These are phyloP conservation scores for Ichneumoninae sp. DNA, from an alignment of 2,888 invertebrate species.

Conservation along the genomic window DNA sequence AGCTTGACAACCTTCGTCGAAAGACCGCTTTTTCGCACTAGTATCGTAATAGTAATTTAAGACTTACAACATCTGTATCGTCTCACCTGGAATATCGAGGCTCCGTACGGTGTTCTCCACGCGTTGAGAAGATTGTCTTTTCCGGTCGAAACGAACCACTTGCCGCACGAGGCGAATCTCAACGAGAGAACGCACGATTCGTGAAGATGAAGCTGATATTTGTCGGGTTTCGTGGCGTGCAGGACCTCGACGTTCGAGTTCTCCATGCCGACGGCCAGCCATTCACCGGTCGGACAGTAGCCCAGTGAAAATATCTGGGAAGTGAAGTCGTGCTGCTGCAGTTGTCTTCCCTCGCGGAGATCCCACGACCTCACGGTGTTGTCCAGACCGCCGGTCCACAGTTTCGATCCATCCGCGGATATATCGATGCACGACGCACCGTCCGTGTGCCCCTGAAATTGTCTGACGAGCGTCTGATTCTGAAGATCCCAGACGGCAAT, in stretches of 20 bases:
- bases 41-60: no score
- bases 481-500: slow-evolving; percentile 98
- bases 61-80: no score
- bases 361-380: slow-evolving; percentile 99
- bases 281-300: slow-evolving; percentile 98
- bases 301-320: slow-evolving; percentile 94
- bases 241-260: slow-evolving; percentile 98
- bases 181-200: slow-evolving; percentile 98
- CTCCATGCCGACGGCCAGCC: slow-evolving; percentile 99
- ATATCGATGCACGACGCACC: slow-evolving; percentile 99
- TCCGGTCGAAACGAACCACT: slow-evolving; percentile 99
- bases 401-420: slow-evolving; percentile 94
- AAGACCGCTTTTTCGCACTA: no score
- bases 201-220: slow-evolving; percentile 97
- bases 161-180: slow-evolving; percentile 97
- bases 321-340: slow-evolving; percentile 97
- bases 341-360: slow-evolving; percentile 94
- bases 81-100: slow-evolving; percentile 97
- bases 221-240: slow-evolving; percentile 95
- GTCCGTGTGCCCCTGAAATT: slow-evolving; percentile 98
- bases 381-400: slow-evolving; percentile 97
- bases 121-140: slow-evolving; percentile 99
- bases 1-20: no score
- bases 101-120: slow-evolving; percentile 99
- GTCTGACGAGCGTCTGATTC: slow-evolving; percentile 95